Base-by-base conservation (phyloP, 64 coral and sea anemone species). In the Dendronephthya gigantea region DNA sequence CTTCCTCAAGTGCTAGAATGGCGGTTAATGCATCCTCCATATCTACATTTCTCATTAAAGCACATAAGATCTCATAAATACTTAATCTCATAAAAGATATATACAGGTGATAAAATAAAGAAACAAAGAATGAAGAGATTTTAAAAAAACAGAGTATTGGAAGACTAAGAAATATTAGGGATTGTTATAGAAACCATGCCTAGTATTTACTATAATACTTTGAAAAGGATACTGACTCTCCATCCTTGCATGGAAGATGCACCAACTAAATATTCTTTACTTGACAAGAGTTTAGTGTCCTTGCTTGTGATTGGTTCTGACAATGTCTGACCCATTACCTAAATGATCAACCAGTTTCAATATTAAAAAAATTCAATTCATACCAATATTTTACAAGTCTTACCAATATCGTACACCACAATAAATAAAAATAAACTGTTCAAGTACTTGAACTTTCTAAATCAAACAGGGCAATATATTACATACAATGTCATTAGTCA, bases 211-310 rank as follows among this genome's bases (percentile, higher is more conserved):
- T 76, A 76, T 36, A 17, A 33, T 4, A 9, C 68, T 25, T 34
- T 4, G 15, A 16, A 79, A 79, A 79, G 72, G 72, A 79, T 79
- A 79, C 72, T 79, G 15, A 79, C 36, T 79, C 72, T 31, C 72
- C 72, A 79, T 79, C 72, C 72, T 79, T 79, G 72, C 72, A 79
- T 79, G 31, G 72, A 79, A 35, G 72, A 79, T 79, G 72, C 72
- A 12, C 72, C 72, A 79, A 79, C 72, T 79, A 79, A 79, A 79
- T 79, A 79, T 6, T 79, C 72, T 19, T 79, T 79, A 35, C 16
- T 79, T 34, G 72, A 79, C 37, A 79, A 36, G 36, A 79, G 72
- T 79, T 79, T 79, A 28, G 72, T 79, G 36, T 79, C 72, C 37
- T 79, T 79, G 72, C 72, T 79, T 79, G 72, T 79, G 36, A 79